These are phyloP conservation scores for Polyommatus icarus DNA, from an alignment of 2,888 invertebrate genomes.

Conservation along the genomic window DNA sequence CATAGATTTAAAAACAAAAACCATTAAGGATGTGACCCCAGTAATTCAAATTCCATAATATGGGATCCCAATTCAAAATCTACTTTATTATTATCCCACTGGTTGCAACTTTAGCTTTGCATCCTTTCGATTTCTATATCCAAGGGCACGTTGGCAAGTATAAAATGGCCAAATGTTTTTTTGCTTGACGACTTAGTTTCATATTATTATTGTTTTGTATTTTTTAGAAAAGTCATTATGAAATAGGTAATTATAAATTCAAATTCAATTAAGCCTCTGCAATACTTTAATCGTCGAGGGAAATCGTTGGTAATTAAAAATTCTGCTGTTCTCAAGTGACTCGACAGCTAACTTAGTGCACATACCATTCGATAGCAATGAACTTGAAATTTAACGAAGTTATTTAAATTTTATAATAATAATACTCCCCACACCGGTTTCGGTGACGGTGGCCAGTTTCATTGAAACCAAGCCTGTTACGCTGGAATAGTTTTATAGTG, in stretches of 20 bases:
- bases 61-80: background rate
- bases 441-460: too few relatives aligned
- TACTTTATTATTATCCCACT: background rate
- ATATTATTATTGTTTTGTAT: too few relatives aligned
- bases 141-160: background rate
- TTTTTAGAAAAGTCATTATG: background rate
- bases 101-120: background rate
- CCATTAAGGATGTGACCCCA: background rate
- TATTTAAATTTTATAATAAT: too few relatives aligned
- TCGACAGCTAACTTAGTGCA: background rate
- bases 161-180: background rate
- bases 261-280: background rate
- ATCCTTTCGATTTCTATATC: background rate
- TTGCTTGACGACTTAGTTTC: too few relatives aligned
- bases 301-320: slow-evolving; percentile 12
- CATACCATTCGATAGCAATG: background rate
- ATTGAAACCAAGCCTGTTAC: too few relatives aligned
- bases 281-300: background rate
- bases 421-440: too few relatives aligned
- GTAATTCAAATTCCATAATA: background rate
- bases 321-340: background rate
- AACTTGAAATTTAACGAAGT: background rate
- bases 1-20: background rate
- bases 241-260: background rate
- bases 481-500: too few relatives aligned